phyloP scores from a whole-genome alignment of 1,140 invertebrate genomes.

The Nasonia giraulti region DNA sequence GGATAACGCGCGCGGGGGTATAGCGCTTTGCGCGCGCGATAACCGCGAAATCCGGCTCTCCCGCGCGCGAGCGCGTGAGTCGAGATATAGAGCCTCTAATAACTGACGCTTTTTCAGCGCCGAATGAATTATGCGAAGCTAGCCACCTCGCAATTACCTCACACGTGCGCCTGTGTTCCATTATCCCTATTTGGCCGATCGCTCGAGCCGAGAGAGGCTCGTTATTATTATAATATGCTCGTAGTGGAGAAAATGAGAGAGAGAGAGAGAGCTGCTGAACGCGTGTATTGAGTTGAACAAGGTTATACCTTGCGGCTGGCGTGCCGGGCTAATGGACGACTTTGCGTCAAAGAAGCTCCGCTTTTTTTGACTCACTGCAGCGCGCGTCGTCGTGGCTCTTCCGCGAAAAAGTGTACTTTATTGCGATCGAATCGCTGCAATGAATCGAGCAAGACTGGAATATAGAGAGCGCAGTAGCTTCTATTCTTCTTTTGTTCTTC shows the following conservation, averaged over 20 bases:
- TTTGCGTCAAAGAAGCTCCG: too few species aligned
- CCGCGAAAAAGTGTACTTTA: too few species aligned
- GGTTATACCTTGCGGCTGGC: too few species aligned
- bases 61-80: not conserved
- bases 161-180: not conserved
- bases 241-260: not conserved
- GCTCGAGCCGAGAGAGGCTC: not conserved
- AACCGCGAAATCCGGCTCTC: not conserved
- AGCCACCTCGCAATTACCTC: not conserved
- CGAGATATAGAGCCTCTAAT: not conserved
- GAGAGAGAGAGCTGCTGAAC: too few species aligned
- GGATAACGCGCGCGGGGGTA: not conserved
- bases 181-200: not conserved
- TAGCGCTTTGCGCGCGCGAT: not conserved
- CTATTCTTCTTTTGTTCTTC: constrained; percentile 21
- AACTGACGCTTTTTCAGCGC: not conserved
- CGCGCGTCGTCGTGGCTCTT: not conserved
- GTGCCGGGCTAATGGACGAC: not conserved
- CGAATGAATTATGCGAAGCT: not conserved
- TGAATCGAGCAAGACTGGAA: too few species aligned
- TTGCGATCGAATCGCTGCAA: not conserved
- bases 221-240: not conserved
- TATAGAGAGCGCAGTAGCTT: not conserved
- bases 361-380: not conserved
- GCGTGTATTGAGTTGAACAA: too few species aligned